Base-by-base conservation (phyloP, 2,113 vertebrate species). In the Pagrus major region DNA sequence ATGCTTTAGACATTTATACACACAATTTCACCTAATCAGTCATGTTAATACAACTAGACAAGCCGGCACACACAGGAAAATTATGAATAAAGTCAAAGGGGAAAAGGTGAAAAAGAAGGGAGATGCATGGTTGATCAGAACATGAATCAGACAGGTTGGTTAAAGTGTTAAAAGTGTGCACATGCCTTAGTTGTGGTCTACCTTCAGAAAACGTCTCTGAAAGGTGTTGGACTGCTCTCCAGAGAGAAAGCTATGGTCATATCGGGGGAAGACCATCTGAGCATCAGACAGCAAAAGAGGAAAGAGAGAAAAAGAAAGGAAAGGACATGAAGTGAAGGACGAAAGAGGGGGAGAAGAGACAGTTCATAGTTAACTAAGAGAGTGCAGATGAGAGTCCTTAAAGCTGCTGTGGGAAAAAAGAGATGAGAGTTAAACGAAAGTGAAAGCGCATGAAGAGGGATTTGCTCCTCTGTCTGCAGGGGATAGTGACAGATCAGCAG, bases 181-280 rank as follows among this genome's bases (percentile, higher is more conserved):
- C 75, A 56, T 76, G 51, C 86, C 54, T 90, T 0, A 81, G 83
- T 91, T 56, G 75, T 63, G 54, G 47, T 87, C 94, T 98, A 99
- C 97, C 97, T 98, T 98, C 91, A 98, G 93, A 88, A 97, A 76
- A n/a, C 93, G 95, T 75, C 95, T 96, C 89, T 92, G 96, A 95
- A 96, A 96, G 77, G 72, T 92, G 56, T 69, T 88, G 42, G 93
- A 95, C 71, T 95, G 96, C 73, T 98, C 97, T 52, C 95, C 78
- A 31, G 96, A 94, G 86, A 97, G 92, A 95, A 98, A 97, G 94
- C 96, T 92, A 0, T 96, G 95, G 87, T 85, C 96, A 88, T 96
- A 95, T 61, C 93, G 91, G 41, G 97, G 97, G 76, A 97, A 99
- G 92, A 96, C 96, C 97, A 98, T 98, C 97, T 98, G 78, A 72